phyloP scores from a whole-genome alignment of 1,140 invertebrate species.

The Oryctes rhinoceros region DNA sequence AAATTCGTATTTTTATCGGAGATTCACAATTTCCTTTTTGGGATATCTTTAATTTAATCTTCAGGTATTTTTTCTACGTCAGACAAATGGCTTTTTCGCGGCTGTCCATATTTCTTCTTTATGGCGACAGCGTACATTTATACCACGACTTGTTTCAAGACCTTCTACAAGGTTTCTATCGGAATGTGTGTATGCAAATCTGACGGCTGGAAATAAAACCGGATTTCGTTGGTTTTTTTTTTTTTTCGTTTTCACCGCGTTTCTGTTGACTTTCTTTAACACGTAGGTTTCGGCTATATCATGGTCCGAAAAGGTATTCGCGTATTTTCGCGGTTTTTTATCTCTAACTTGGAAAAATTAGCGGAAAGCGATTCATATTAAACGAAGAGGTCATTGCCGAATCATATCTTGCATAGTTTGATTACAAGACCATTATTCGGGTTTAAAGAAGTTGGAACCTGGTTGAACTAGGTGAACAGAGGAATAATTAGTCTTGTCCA shows the following conservation, averaged over 20 bases:
- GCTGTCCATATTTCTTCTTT: conserved; percentile 21
- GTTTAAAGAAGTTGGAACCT: too few species aligned
- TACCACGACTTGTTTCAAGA: background rate
- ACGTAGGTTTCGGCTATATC: too few species aligned
- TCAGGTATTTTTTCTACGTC: background rate
- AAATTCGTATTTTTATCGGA: background rate
- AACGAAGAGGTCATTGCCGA: too few species aligned
- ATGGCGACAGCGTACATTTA: conserved; percentile 4
- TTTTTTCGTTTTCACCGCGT: conserved; percentile 7
- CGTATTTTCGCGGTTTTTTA: too few species aligned
- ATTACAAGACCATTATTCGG: too few species aligned
- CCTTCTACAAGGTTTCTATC: conserved; percentile 8
- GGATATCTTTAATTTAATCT: background rate
- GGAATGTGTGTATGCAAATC: conserved; percentile 14
- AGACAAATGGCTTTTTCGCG: conserved; percentile 14
- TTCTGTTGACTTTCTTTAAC: conserved; percentile 1
- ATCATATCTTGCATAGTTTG: too few species aligned
- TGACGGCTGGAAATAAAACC: background rate
- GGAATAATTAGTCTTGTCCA: too few species aligned
- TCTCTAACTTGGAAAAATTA: too few species aligned
- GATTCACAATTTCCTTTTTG: background rate
- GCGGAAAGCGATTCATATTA: too few species aligned
- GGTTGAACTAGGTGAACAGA: too few species aligned
- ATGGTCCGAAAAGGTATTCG: too few species aligned
- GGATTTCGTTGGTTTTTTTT: background rate